Evolutionary conservation across 2,113 vertebrate genomes (phyloP), one percentile per base, ranked within the genome.

Genomic region (Prunella fulvescens): DNA sequence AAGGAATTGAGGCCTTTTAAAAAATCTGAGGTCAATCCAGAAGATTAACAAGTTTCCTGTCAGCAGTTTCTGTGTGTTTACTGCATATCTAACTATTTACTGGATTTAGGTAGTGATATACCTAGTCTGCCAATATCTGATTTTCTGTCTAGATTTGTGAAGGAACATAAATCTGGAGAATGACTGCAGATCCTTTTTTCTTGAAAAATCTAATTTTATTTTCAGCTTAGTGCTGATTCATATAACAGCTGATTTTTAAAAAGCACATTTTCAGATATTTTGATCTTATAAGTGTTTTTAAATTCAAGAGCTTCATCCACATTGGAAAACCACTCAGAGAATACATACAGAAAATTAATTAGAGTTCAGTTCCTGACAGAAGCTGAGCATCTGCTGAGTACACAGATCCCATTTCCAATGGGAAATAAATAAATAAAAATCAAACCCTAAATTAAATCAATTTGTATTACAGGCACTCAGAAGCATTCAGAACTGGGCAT

Each of bases 271-370:
- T 89, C 65, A 86, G 83, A 92, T 70, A 31, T 72, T 92, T 97
- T 6, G 1, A 66, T 86, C 58, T 92, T 87, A 64, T 12, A 77
- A 85, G 79, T 72, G 66, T 69, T 70, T 95, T 90, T 70, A 42
- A 94, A 90, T 81, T 94, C 85, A 86, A 88, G 64, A 92, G 72
- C 69, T 92, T 86, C 90, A 92, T 86, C 57, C 74, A 82, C 51
- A 81, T 23, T 86, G 67, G 81, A 90, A 93, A 92, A 85, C 20
- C 47, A 78, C 86, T 90, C 71, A 94, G 69, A 88, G 45, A 92
- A 93, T 61, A 73, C 79, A 93, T 26, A 58, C 19, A 81, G 69
- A 92, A 95, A 90, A 86, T 90, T 92, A 92, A 95, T 87, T 85
- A 93, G 62, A 42, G 71, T 65, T 82, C 71, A 64, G 54, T 51